Percentiles rank a stretch among this genome's conserved stretches.
Conservation (phyloP, 2,113 vertebrate genomes). For the Alexandromys fortis region DNA sequence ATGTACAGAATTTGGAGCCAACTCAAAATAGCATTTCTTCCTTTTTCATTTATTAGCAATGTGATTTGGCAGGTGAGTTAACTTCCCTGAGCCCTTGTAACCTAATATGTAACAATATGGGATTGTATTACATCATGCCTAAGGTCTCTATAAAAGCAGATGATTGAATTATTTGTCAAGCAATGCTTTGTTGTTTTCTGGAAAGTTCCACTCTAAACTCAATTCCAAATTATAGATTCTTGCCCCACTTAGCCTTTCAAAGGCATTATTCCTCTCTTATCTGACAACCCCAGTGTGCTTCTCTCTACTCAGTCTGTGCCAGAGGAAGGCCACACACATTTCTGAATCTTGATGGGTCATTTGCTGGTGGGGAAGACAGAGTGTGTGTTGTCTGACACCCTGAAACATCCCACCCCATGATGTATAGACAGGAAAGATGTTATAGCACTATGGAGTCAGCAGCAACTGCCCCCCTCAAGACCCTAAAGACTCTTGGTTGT, state of each 20-base stretch:
- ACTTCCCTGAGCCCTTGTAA: not conserved
- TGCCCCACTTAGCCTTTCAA: not conserved
- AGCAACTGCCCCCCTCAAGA: not conserved
- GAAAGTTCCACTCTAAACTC: slow-evolving; percentile 28
- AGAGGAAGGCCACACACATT: not conserved
- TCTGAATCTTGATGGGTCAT: not conserved
- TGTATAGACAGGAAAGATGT: not conserved
- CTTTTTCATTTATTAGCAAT: slow-evolving; percentile 38
- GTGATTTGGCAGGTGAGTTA: not conserved
- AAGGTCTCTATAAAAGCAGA: slow-evolving; percentile 39
- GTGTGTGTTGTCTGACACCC: no score
- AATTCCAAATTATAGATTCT: not conserved
- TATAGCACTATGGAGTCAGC: not conserved
- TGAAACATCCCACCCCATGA: not conserved
- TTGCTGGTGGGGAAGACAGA: not conserved
- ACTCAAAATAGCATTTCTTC: not conserved
- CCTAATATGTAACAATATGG: not conserved
- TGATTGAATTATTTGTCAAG: slow-evolving; percentile 44
- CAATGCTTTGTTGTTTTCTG: slow-evolving; percentile 7
- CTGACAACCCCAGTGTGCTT: not conserved
- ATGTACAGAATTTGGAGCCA: not conserved
- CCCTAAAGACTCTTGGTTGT: not conserved
- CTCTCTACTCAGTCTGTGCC: not conserved
- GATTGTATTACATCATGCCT: not conserved
- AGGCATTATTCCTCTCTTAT: not conserved